Conservation (phyloP, 2,888 invertebrate genomes). For the Rutpela maculata region DNA sequence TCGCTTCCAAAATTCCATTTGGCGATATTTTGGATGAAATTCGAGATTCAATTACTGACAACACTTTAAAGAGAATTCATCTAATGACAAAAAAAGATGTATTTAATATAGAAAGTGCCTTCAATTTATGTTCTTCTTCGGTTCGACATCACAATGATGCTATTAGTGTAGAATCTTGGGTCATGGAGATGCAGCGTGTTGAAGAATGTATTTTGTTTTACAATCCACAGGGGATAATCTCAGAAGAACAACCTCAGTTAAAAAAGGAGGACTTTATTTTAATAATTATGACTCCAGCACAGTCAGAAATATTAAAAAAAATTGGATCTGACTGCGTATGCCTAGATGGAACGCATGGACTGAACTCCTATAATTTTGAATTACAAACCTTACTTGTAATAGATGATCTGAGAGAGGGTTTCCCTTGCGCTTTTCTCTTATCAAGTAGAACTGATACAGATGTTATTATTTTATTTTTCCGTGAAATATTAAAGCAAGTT, state of each 20-base stretch:
- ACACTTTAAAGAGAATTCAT: not conserved
- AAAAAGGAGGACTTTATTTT: not conserved
- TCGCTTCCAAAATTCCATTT: not conserved
- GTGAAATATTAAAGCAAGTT: not conserved
- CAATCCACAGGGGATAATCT: not conserved
- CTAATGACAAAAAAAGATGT: not conserved
- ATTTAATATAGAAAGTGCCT: not conserved
- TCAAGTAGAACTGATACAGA: not conserved
- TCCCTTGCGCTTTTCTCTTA: not conserved
- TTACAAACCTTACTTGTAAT: not conserved
- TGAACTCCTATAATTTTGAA: not conserved
- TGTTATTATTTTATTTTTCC: not conserved
- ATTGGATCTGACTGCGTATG: not conserved
- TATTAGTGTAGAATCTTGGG: not conserved
- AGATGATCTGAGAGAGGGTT: not conserved
- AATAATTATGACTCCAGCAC: not conserved
- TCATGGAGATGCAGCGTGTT: not conserved
- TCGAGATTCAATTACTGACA: not conserved
- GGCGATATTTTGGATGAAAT: not conserved
- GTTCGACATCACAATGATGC: not conserved
- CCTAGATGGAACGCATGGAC: not conserved
- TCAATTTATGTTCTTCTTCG: not conserved
- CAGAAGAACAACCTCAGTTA: not conserved
- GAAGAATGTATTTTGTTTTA: not conserved
- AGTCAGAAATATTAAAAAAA: not conserved